Conservation (phyloP, 2,797 vertebrate species). For the Oreochromis grahami region DNA sequence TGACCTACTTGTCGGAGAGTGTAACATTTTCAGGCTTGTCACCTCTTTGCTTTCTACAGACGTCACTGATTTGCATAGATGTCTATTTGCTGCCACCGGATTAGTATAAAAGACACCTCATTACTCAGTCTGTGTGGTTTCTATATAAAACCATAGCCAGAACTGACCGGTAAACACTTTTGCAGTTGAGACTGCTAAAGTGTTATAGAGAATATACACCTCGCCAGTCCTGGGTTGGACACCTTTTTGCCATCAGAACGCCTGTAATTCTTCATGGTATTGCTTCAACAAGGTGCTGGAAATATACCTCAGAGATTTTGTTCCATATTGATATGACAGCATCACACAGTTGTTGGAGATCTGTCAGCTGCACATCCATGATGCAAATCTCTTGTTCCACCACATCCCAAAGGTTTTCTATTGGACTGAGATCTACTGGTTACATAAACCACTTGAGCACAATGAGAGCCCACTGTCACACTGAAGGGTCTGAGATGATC, state of each 20-base stretch:
- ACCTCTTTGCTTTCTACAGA: conserved; percentile 17
- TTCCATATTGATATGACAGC: neutral
- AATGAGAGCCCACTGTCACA: neutral
- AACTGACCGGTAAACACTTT: neutral
- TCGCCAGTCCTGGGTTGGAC: neutral
- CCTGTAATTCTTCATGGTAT: neutral
- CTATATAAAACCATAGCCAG: neutral
- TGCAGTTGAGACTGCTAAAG: neutral
- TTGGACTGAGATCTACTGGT: neutral
- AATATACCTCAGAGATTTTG: neutral
- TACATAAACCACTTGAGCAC: neutral
- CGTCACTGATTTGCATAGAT: conserved; percentile 28
- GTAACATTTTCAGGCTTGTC: conserved; percentile 42
- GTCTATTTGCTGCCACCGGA: conserved; percentile 27
- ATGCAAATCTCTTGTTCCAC: neutral
- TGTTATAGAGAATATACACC: neutral
- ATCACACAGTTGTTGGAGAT: neutral
- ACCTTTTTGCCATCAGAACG: rapidly evolving
- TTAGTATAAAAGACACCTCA: conserved; percentile 18
- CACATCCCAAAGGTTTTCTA: neutral
- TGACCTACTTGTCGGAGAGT: conserved; percentile 52
- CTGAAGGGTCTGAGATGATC: neutral
- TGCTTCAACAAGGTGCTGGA: neutral
- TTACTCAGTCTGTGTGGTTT: conserved; percentile 9
- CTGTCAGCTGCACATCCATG: neutral